Evolutionary conservation across 2,888 invertebrate species (phyloP).

Genomic region (Troides oblongomaculatus): DNA sequence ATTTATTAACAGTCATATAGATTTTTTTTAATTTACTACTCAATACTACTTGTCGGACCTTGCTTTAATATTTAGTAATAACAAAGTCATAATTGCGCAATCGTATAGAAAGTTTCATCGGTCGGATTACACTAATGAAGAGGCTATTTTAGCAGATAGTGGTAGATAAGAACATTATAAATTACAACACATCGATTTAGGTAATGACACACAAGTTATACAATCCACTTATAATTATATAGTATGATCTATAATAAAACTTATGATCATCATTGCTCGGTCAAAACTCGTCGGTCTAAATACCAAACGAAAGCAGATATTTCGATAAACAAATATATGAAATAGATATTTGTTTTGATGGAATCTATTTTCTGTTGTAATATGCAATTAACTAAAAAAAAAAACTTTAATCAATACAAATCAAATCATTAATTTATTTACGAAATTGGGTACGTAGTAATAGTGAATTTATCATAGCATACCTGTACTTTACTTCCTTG

Average conservation of each 20-base stretch:
- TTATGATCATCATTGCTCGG: background rate
- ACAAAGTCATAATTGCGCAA: conserved; percentile 59
- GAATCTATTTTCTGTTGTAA: no score
- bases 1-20: no score
- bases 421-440: no score
- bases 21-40: no score
- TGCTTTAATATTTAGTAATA: conserved; percentile 52
- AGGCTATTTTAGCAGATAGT: conserved; percentile 26
- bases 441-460: no score
- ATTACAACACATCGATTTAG: conserved; percentile 22
- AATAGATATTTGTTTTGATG: no score
- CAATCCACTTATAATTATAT: conserved; percentile 14
- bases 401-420: no score
- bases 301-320: no score
- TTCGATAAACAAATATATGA: no score
- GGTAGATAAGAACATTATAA: conserved; percentile 20
- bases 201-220: conserved; percentile 20
- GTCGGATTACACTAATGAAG: conserved; percentile 16
- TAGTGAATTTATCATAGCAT: no score
- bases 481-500: no score
- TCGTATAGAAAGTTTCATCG: conserved; percentile 42
- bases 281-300: background rate
- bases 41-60: background rate
- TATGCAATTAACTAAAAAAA: no score
- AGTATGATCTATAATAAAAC: background rate